Conservation (phyloP, 2,113 vertebrate genomes). For the Arizona elegans region DNA sequence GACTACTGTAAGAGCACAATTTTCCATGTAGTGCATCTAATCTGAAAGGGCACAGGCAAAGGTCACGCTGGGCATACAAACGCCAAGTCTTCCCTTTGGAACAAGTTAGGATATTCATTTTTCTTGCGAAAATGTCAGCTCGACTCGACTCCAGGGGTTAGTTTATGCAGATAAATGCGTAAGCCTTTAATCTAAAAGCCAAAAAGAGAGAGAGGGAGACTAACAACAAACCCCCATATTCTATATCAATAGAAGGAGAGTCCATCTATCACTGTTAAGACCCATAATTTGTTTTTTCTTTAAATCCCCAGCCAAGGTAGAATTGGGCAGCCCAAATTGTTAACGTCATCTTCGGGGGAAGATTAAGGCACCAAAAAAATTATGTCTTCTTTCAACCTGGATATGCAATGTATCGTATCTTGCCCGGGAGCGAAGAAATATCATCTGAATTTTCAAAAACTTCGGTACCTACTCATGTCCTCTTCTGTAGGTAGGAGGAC, state of each 20-base stretch:
- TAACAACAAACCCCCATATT: conserved; percentile 52
- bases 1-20: conserved; percentile 96
- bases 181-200: conserved; percentile 81
- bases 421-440: neutral
- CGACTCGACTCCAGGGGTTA: conserved; percentile 81
- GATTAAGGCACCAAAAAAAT: conserved; percentile 64
- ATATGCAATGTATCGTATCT: conserved; percentile 45
- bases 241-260: conserved; percentile 74
- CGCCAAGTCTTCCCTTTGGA: conserved; percentile 89
- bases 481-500: neutral
- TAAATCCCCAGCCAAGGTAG: conserved; percentile 75
- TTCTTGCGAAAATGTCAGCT: conserved; percentile 92
- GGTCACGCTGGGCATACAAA: conserved; percentile 94
- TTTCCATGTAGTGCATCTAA: conserved; percentile 97
- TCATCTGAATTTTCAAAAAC: conserved; percentile 44
- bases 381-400: conserved; percentile 52
- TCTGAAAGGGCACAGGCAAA: conserved; percentile 92
- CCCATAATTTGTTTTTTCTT: conserved; percentile 82
- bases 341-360: conserved; percentile 60
- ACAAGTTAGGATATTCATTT: conserved; percentile 95
- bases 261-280: conserved; percentile 84
- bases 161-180: conserved; percentile 87
- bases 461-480: conserved; percentile 44
- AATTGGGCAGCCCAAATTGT: conserved; percentile 64
- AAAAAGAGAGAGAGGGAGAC: neutral